Evolutionary conservation across 2,113 vertebrate species (phyloP).

Genomic region (Channa maculata): DNA sequence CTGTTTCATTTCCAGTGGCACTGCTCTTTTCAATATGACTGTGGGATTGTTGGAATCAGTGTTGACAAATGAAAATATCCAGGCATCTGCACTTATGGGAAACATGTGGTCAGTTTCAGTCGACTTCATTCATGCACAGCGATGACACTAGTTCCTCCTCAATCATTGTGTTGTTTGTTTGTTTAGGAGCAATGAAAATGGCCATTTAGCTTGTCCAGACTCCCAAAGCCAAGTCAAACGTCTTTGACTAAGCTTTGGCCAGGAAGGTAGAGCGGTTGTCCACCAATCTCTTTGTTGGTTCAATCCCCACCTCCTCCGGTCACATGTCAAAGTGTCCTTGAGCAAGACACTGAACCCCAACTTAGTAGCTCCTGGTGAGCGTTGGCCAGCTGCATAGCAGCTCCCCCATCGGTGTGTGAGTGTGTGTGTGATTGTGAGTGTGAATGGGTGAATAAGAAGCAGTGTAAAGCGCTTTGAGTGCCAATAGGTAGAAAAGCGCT

Average conservation of each 20-base stretch:
- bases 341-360: too few species aligned
- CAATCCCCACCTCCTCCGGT: too few species aligned
- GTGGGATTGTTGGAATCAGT: slow-evolving; percentile 42
- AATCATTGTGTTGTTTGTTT: slow-evolving; percentile 51
- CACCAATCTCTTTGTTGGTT: too few species aligned
- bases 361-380: too few species aligned
- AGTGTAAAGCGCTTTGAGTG: too few species aligned
- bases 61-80: slow-evolving; percentile 78
- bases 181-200: slow-evolving; percentile 53
- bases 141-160: slow-evolving; percentile 18
- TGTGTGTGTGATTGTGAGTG: too few species aligned
- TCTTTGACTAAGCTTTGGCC: slow-evolving; percentile 15
- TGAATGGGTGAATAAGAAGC: too few species aligned
- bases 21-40: slow-evolving; percentile 12
- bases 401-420: too few species aligned
- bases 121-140: background rate
- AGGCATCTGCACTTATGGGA: slow-evolving; percentile 56
- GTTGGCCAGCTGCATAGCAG: too few species aligned
- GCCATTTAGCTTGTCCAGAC: slow-evolving; percentile 16
- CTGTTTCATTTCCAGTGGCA: slow-evolving; percentile 34
- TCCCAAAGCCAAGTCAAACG: slow-evolving; percentile 1
- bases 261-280: too few species aligned
- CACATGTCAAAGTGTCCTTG: too few species aligned
- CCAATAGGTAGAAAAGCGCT: too few species aligned
- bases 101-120: slow-evolving; percentile 56